Evolutionary conservation across 2,113 vertebrate genomes (phyloP), one percentile per base, ranked within the genome.

Genomic region (Psilopogon haemacephalus): DNA sequence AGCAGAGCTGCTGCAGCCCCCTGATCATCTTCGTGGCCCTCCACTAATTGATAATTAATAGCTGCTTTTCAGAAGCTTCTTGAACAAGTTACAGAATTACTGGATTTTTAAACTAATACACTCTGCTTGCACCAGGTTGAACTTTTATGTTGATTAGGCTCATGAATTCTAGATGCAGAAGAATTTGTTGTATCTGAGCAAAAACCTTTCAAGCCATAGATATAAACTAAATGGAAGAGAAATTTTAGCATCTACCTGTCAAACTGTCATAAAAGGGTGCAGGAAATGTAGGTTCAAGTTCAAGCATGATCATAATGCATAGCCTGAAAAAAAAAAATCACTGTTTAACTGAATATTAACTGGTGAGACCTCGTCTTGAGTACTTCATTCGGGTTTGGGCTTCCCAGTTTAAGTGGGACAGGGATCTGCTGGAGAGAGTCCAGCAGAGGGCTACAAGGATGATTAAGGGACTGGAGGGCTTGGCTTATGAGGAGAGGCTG

Each of bases 51-150:
- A n/a, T n/a, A n/a, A n/a, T n/a, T n/a, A n/a, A n/a, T n/a, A n/a
- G n/a, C n/a, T n/a, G n/a, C 83, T 96, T 94, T 94, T 95, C 85
- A 93, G 40, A 95, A 88, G 48, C n/a, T 76, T 80, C 35, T 96
- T 95, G 93, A 97, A 89, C 65, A 92, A 84, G 17, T 69, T 88
- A 59, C 64, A 95, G 95, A 95, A 94, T 90, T 84, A 75, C 37
- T 95, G 62, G 14, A 92, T 96, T 96, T 94, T 70, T 96, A 88
- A 97, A 93, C 5, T 3, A 78, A 48, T 83, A 48, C 79, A 28
- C 67, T 96, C 67, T 93, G 26, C 69, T 89, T 89, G 19, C 33
- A 93, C 40, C 17, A 38, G 84, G 30, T 42, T 91, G 56, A 80
- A 35, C 63, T 94, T 97, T 95, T 95, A 33, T 91, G 63, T 75